Percentiles rank a stretch among this genome's conserved stretches.
Evolutionary conservation across 2,797 vertebrate species (phyloP).

Genomic region (Takifugu ocellatus): DNA sequence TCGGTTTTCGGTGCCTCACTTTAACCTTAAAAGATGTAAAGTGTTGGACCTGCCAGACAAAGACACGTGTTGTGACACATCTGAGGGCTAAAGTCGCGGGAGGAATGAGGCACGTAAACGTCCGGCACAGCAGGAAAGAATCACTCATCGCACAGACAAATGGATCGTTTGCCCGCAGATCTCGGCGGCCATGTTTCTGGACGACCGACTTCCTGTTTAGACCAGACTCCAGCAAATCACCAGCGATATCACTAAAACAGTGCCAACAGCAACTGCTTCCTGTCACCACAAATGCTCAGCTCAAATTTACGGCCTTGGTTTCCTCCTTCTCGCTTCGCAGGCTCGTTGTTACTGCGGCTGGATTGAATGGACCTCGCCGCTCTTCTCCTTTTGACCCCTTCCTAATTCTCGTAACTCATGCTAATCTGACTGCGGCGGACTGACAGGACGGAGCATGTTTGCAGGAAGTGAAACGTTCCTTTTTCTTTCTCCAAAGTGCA

Average conservation of each 20-base stretch:
- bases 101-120: too few relatives aligned
- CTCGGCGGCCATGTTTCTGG: constrained; percentile 43
- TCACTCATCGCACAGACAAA: constrained; percentile 74
- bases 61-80: not conserved
- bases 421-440: constrained; percentile 64
- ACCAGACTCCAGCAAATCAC: constrained; percentile 51
- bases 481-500: constrained; percentile 58
- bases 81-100: not conserved
- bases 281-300: constrained; percentile 61
- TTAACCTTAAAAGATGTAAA: not conserved
- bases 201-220: constrained; percentile 67
- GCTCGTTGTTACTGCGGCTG: constrained; percentile 24
- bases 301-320: constrained; percentile 57
- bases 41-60: not conserved
- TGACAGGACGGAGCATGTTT: constrained; percentile 72
- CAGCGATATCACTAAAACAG: constrained; percentile 50
- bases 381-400: constrained; percentile 20
- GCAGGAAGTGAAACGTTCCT: constrained; percentile 69
- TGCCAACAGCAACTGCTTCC: constrained; percentile 58
- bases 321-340: constrained; percentile 42
- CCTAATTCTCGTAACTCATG: constrained; percentile 60
- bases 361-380: constrained; percentile 16
- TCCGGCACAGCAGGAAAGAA: constrained; percentile 63
- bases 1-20: not conserved
- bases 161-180: constrained; percentile 53